These are phyloP conservation scores for Cyanistes caeruleus DNA, from an alignment of 2,113 vertebrate genomes.

Conservation along the genomic window DNA sequence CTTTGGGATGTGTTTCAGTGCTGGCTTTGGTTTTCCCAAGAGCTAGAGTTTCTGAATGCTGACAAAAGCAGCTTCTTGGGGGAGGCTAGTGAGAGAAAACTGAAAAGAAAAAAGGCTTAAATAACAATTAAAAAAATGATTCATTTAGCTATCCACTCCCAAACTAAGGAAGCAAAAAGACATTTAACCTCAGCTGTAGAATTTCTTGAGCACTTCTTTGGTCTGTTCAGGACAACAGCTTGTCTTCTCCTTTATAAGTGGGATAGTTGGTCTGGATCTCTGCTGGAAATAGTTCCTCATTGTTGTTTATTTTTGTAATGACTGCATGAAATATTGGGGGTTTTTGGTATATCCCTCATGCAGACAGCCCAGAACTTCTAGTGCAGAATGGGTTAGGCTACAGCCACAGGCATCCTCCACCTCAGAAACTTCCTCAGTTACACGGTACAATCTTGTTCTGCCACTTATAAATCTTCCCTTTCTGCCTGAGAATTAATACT, in stretches of 20 bases:
- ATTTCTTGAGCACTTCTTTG: neutral
- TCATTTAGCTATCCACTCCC: neutral
- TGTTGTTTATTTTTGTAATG: neutral
- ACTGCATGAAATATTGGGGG: accelerated
- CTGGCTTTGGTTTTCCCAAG: constrained; percentile 42
- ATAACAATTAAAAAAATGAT: neutral
- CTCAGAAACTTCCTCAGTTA: neutral
- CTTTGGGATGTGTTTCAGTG: constrained; percentile 42
- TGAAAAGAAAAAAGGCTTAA: neutral
- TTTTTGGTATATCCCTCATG: neutral
- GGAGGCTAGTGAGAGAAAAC: constrained; percentile 19
- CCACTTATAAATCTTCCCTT: neutral
- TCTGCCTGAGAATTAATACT: neutral
- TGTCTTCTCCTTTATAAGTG: neutral
- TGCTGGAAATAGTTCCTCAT: neutral
- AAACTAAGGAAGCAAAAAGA: neutral
- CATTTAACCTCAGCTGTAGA: neutral
- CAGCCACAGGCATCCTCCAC: neutral
- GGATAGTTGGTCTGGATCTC: neutral
- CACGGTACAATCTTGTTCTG: neutral
- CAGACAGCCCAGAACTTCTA: neutral
- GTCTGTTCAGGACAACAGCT: neutral
- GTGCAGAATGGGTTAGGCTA: neutral
- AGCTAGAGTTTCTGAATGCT: constrained; percentile 38
- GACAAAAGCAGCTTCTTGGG: constrained; percentile 50